These are phyloP conservation scores for Oryzias curvinotus DNA, from an alignment of 2,113 vertebrate species.

Conservation along the genomic window DNA sequence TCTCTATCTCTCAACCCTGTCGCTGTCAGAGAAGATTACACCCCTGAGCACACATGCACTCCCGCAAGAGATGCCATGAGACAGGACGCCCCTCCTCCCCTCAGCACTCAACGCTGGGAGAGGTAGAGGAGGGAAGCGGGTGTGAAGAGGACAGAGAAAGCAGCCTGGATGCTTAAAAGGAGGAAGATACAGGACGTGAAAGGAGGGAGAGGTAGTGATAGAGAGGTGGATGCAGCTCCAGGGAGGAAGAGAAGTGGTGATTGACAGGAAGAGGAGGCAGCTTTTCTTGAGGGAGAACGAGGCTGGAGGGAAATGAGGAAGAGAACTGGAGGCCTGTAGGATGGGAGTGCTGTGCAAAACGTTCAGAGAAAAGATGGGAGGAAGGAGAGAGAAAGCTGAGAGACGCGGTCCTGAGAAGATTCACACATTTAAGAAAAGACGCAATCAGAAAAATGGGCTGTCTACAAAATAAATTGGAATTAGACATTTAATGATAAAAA, in stretches of 20 bases:
- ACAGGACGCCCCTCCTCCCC: constrained; percentile 16
- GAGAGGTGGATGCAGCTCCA: constrained; percentile 29
- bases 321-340: constrained; percentile 7
- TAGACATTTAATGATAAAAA: constrained; percentile 70
- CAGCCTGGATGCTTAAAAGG: constrained; percentile 1
- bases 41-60: constrained; percentile 66
- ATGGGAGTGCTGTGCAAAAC: constrained; percentile 21
- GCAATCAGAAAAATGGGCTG: constrained; percentile 59
- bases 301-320: constrained; percentile 26
- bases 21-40: constrained; percentile 78
- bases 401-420: constrained; percentile 23
- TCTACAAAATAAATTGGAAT: constrained; percentile 67
- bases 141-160: constrained; percentile 15
- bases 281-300: constrained; percentile 33
- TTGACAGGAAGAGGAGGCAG: constrained; percentile 51
- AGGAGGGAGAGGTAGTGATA: constrained; percentile 14
- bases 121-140: constrained; percentile 18
- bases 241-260: constrained; percentile 30
- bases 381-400: constrained; percentile 9
- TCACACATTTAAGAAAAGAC: constrained; percentile 50
- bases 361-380: constrained; percentile 3
- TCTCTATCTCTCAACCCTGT: constrained; percentile 58
- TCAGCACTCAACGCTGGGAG: constrained; percentile 17
- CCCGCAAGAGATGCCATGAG: constrained; percentile 55
- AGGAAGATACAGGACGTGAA: constrained; percentile 15